Base-by-base conservation (phyloP, 2,888 invertebrate species). In the Standfussiana lucernea region DNA sequence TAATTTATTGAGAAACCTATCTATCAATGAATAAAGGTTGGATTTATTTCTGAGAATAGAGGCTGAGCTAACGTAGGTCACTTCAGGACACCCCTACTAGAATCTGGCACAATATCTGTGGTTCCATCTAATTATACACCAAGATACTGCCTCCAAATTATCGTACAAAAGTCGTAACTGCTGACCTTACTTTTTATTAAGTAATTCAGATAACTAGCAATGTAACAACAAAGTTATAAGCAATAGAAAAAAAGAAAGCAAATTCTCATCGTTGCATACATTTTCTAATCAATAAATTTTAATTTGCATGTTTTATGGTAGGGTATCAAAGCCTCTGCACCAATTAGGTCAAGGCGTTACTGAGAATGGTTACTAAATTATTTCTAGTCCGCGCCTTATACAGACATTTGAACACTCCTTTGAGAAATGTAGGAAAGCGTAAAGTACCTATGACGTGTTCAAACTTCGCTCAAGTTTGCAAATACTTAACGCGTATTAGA, bases 311-410 rank as follows among this genome's bases (percentile, higher is more conserved):
- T 64, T 80, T 42, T 28, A 35, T 62, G 62, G 32, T 42, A 35
- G 45, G 62, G 37, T 72, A 72, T 50, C 40, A 35, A n/a, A 40
- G 62, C 28, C 24, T 42, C 28, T 74, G 42, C 64, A 35, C 53
- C 24, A 74, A 75, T 15, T 64, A 40, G 62, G 77, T 53, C 62
- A 81, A 62, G 42, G 62, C 35, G 5, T 73, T 45, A 61, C 5
- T 62, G 42, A 74, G 28, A 42, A n/a, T 21, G 21, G n/a, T 35
- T 35, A n/a, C 24, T 47, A 15, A 56, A 72, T 32, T 72, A 72
- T 40, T 72, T 80, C 32, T 40, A 40, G 32, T 18, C 13, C 1
- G 24, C 24, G 15, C 53, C 32, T 35, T 75, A 13, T 6, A 28
- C 42, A 6, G 7, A 65, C 11, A 37, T 76, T 40, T 40, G 4